These are phyloP conservation scores for Atherinomorus stipes DNA, from an alignment of 2,113 vertebrate species.

Conservation along the genomic window DNA sequence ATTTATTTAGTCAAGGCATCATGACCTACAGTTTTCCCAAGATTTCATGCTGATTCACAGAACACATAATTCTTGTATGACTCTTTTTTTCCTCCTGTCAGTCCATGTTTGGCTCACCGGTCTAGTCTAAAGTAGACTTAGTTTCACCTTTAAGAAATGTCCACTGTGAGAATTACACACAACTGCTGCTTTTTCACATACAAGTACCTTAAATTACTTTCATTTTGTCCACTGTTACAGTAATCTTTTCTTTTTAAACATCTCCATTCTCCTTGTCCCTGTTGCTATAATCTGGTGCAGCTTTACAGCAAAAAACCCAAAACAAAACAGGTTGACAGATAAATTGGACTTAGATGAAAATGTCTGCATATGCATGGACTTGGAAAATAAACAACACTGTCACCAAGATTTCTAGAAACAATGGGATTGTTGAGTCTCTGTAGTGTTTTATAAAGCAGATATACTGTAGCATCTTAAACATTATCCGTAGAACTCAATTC, in stretches of 20 bases:
- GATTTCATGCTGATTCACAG: conserved; percentile 22
- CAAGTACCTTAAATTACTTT: conserved; percentile 6
- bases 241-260: too few relatives aligned
- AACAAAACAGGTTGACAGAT: too few relatives aligned
- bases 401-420: too few relatives aligned
- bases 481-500: background rate
- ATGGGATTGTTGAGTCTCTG: too few relatives aligned
- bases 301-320: too few relatives aligned
- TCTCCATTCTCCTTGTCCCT: too few relatives aligned
- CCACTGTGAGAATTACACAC: conserved; percentile 35
- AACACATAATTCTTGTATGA: conserved; percentile 22
- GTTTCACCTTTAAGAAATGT: conserved; percentile 40
- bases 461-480: too few relatives aligned
- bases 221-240: conserved; percentile 16
- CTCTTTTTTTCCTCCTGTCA: background rate
- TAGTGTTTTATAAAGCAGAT: too few relatives aligned
- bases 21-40: background rate
- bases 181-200: conserved; percentile 29
- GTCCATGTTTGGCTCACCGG: background rate
- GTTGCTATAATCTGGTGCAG: too few relatives aligned
- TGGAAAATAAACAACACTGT: too few relatives aligned
- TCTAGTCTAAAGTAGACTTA: conserved; percentile 6
- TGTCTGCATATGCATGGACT: too few relatives aligned
- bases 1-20: background rate
- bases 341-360: too few relatives aligned